Base-by-base conservation (phyloP, 2,888 invertebrate species). In the Apamea anceps region DNA sequence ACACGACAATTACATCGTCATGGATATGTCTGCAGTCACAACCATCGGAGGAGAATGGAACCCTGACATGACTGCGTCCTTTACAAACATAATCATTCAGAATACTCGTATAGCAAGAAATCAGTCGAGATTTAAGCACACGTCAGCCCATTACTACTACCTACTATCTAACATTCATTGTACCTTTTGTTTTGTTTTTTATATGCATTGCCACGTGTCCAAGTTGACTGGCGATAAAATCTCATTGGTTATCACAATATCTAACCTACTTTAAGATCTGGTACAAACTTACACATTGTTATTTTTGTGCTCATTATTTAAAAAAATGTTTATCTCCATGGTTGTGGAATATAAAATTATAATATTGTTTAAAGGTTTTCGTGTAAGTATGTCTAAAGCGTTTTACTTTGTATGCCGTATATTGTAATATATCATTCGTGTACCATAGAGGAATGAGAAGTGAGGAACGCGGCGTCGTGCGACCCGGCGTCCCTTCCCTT, bases 231-330 rank as follows among this genome's bases (percentile, higher is more conserved):
- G 93, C 94, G 94, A 94, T 94, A 92, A 94, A 97, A 96, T 97
- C 96, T 97, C 96, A 96, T 95, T 94, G 94, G 93, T 95, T 97
- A 97, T 97, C 96, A 97, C 96, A 96, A 94, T 95, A 95, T 94
- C 94, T 96, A 96, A 94, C 95, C 95, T 96, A 96, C 91, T 93
- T 93, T 94, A 96, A 96, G 96, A 96, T 96, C 95, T 96, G 96
- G 93, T 95, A 95, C 94, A 94, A 94, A 94, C 93, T 94, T 94
- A 95, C 93, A 94, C 93, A 92, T 94, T 94, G 94, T 95, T 94
- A 94, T 94, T 94, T 95, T 96, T 96, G 96, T 96, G 96, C 96
- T 96, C 94, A 91, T 91, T 86, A 91, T 92, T 87, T 87, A 90
- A 91, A 91, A 54, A 81, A 88, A 88, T 91, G 91, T 92, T 93